phyloP scores from a whole-genome alignment of 2,113 vertebrate species.

The Trinectes maculatus region DNA sequence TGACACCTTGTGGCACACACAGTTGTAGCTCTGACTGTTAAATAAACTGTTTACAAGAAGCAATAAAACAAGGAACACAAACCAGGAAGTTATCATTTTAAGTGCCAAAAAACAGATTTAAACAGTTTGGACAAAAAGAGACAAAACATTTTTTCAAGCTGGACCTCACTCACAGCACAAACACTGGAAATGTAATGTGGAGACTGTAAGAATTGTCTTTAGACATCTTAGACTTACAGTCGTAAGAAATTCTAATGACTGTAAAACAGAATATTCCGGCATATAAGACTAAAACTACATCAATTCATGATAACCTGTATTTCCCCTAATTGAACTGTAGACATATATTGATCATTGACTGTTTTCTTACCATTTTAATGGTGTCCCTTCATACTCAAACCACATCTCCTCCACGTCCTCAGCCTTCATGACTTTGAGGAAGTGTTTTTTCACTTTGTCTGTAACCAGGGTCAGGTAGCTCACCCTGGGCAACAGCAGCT shows the following conservation, averaged over 20 bases:
- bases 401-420: slow-evolving; percentile 97
- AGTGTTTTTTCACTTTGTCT: slow-evolving; percentile 99
- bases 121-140: background rate
- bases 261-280: no score
- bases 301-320: no score
- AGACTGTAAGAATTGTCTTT: no score
- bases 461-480: slow-evolving; percentile 97
- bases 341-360: background rate
- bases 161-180: no score
- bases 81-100: background rate
- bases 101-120: background rate
- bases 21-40: background rate
- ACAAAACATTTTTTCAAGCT: background rate
- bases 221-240: no score
- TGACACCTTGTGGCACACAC: slow-evolving; percentile 63
- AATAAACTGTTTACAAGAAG: background rate
- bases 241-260: no score
- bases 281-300: no score
- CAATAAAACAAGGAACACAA: background rate
- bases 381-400: slow-evolving; percentile 97
- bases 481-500: slow-evolving; percentile 96
- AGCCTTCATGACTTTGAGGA: slow-evolving; percentile 93
- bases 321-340: background rate
- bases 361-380: slow-evolving; percentile 91
- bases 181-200: no score